A percentile compares a stretch with the other conserved stretches of the same genome.
phyloP scores from a whole-genome alignment of 1,140 invertebrate species.

The Linepithema humile region DNA sequence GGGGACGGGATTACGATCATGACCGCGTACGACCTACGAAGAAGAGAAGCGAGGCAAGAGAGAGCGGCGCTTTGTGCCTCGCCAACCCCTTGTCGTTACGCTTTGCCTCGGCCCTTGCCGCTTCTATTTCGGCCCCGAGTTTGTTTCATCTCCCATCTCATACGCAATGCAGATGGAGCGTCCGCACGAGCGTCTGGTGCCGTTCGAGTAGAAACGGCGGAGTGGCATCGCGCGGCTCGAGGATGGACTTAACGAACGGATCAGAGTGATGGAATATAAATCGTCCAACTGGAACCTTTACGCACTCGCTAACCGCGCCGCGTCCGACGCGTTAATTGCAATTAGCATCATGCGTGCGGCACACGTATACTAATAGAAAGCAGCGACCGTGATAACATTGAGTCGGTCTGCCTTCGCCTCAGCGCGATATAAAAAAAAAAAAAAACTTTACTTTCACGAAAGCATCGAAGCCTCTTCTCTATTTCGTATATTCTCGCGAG shows the following conservation, averaged over 20 bases:
- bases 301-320: not conserved
- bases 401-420: not conserved
- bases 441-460: not conserved
- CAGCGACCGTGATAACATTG: not conserved
- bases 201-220: not conserved
- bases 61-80: conserved; percentile 10
- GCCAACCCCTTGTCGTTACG: not conserved
- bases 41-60: not conserved
- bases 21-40: not conserved
- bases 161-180: conserved; percentile 29
- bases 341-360: conserved; percentile 10
- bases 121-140: conserved; percentile 46
- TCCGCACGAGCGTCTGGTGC: not conserved
- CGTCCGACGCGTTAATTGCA: conserved; percentile 44
- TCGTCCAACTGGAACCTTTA: not conserved
- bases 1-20: not conserved
- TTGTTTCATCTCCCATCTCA: conserved; percentile 21
- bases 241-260: not conserved
- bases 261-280: not conserved
- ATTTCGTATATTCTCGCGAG: not conserved
- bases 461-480: not conserved
- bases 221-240: not conserved
- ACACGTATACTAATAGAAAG: not conserved
- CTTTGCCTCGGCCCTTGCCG: conserved; percentile 19
- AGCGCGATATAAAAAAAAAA: not conserved